Evolutionary conservation across 1,140 invertebrate genomes (phyloP), one percentile per base, ranked within the genome.

Genomic region (Leptoteleia sp.): DNA sequence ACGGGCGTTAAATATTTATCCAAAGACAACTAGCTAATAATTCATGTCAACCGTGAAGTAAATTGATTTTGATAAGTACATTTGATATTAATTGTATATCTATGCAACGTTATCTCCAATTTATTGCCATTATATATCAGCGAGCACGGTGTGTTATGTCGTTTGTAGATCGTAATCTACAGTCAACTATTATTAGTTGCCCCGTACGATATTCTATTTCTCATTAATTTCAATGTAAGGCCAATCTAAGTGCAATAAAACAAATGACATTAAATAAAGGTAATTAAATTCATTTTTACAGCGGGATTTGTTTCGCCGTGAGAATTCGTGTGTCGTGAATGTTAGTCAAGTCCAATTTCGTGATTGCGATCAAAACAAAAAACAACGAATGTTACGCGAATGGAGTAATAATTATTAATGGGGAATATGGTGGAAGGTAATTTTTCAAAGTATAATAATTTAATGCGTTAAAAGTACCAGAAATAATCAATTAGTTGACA

Each of bases 181-280:
- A 50, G 43, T 75, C 61, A 75, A 59, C 70, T 65, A 38, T 65
- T 73, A 73, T 73, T 65, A 73, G 57, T 61, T 61, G 13, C n/a
- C 38, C 8, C 8, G 16, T 33, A 54, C 47, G 13, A 12, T 57
- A 54, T 64, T 42, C 13, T 47, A 54, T 48, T 37, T 16, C 19
- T 47, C 57, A 62, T 71, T 52, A 59, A 71, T 70, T 59, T 48
- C 43, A 50, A 33, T 50, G 33, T 15, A 59, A 45, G 43, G 27
- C 22, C 50, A 55, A 55, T 59, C 7, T n/a, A 22, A 22, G 17
- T 6, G 50, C 35, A 40, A 59, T 70, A 31, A 57, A 61, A 38
- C 37, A 40, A 55, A 55, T 57, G 33, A 31, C 35, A 15, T 31
- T 0, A 45, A 48, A 43, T 52, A 22, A 42, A 35, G 31, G n/a